These are phyloP conservation scores for Anabacerthia variegaticeps DNA, from an alignment of 2,797 vertebrate species.

Conservation along the genomic window DNA sequence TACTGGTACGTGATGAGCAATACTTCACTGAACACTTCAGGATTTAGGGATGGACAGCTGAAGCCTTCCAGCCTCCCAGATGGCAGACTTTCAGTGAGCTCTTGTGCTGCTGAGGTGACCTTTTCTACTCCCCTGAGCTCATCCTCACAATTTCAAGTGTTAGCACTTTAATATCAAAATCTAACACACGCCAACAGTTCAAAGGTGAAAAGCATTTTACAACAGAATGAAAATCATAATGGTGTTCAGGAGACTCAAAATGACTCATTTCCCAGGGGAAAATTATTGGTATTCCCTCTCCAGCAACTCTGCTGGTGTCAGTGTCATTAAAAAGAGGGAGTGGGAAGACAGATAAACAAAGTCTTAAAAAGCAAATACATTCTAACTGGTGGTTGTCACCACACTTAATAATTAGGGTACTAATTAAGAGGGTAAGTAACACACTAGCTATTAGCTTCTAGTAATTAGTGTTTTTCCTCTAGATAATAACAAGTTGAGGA, in stretches of 20 bases:
- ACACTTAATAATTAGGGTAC: constrained; percentile 49
- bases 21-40: accelerated
- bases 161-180: background rate
- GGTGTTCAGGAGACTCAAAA: constrained; percentile 14
- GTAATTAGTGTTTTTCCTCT: constrained; percentile 47
- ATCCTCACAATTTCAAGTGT: background rate
- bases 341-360: constrained; percentile 58
- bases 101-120: background rate
- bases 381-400: constrained; percentile 56
- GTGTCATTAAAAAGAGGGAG: constrained; percentile 30
- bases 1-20: accelerated
- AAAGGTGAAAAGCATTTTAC: constrained; percentile 51
- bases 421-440: constrained; percentile 62
- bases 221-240: constrained; percentile 13
- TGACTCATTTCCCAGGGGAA: constrained; percentile 16
- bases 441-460: constrained; percentile 42
- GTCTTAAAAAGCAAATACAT: constrained; percentile 36
- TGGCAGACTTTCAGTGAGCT: background rate
- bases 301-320: constrained; percentile 7
- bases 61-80: background rate
- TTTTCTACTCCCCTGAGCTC: background rate
- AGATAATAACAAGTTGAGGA: constrained; percentile 43
- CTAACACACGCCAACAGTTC: background rate
- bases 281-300: constrained; percentile 12
- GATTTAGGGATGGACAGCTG: background rate